phyloP scores from a whole-genome alignment of 2,888 invertebrate species.

The Troides helena region DNA sequence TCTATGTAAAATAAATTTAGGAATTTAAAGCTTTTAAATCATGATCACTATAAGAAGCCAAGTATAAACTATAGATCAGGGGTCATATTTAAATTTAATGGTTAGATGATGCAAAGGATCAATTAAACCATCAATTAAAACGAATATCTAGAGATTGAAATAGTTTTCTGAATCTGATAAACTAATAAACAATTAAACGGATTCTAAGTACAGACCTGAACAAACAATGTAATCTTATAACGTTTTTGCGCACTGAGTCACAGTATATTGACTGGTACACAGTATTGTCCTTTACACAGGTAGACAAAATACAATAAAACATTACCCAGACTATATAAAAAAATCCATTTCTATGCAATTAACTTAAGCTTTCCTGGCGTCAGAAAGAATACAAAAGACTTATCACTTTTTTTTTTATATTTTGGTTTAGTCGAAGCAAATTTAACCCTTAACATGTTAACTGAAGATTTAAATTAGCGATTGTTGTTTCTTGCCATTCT shows the following conservation, averaged over 20 bases:
- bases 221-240: slow-evolving; percentile 5
- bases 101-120: no score
- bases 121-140: no score
- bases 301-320: slow-evolving; percentile 71
- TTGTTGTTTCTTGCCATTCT: slow-evolving; percentile 9
- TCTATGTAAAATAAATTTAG: no score
- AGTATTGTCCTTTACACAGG: slow-evolving; percentile 72
- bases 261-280: slow-evolving; percentile 45
- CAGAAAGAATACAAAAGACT: slow-evolving; percentile 76
- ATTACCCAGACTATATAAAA: slow-evolving; percentile 60
- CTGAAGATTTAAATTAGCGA: slow-evolving; percentile 40
- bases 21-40: no score
- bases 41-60: no score
- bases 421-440: slow-evolving; percentile 30
- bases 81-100: no score
- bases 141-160: no score
- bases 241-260: slow-evolving; percentile 15
- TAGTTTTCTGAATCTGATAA: neutral
- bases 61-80: no score
- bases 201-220: neutral
- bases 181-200: neutral
- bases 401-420: slow-evolving; percentile 66
- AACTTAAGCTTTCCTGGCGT: slow-evolving; percentile 74
- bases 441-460: slow-evolving; percentile 38
- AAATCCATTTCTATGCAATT: slow-evolving; percentile 72